A percentile compares a stretch with the other conserved stretches of the same genome.
Conservation (phyloP, 2,888 invertebrate genomes). For the Nomada fucata region DNA sequence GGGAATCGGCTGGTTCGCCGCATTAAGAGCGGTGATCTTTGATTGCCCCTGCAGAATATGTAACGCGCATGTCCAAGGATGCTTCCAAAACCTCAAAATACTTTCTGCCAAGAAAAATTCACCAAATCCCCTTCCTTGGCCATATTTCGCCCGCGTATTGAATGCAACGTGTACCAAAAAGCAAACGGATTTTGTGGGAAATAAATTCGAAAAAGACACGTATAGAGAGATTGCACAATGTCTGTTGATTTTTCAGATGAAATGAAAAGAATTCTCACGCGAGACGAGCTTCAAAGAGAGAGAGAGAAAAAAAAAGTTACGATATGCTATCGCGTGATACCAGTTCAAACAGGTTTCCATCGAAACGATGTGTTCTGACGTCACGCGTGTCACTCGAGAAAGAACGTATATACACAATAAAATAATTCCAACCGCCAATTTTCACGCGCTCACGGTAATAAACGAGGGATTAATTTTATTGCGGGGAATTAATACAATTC, state of each 20-base stretch:
- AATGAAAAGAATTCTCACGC: too few relatives aligned
- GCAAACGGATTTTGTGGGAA: neutral
- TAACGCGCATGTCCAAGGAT: slow-evolving; percentile 24
- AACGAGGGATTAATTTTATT: slow-evolving; percentile 46
- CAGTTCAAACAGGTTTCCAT: slow-evolving; percentile 50
- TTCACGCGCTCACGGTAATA: slow-evolving; percentile 13
- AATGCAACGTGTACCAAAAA: too few relatives aligned
- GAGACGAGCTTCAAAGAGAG: neutral
- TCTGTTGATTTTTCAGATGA: too few relatives aligned
- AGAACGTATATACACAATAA: neutral
- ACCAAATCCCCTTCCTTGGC: slow-evolving; percentile 18
- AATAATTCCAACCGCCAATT: slow-evolving; percentile 28
- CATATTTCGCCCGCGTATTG: slow-evolving; percentile 5
- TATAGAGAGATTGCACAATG: neutral
- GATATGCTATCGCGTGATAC: slow-evolving; percentile 47
- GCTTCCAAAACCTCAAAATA: slow-evolving; percentile 54
- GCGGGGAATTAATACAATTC: slow-evolving; percentile 51
- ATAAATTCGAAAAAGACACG: neutral
- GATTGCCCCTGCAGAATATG: slow-evolving; percentile 39
- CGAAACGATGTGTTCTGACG: slow-evolving; percentile 37
- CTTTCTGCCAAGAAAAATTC: slow-evolving; percentile 55
- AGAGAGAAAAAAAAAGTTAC: neutral
- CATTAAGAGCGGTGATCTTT: slow-evolving; percentile 52
- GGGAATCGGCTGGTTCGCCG: slow-evolving; percentile 34
- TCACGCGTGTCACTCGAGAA: slow-evolving; percentile 28